Evolutionary conservation across 2,888 invertebrate genomes (phyloP).

Genomic region (Alentia gelatinosa): DNA sequence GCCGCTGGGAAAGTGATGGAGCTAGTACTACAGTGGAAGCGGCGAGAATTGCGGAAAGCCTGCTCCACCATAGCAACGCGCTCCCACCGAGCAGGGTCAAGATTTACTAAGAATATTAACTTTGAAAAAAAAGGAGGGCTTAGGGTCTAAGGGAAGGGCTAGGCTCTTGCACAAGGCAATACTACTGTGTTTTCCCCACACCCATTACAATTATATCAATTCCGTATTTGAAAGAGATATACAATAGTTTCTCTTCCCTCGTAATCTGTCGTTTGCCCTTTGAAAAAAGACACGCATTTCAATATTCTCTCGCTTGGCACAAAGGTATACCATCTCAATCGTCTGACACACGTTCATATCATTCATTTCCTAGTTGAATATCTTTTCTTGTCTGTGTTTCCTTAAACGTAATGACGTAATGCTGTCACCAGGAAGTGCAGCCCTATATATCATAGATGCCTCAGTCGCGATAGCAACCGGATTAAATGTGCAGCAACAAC

Average conservation of each 20-base stretch:
- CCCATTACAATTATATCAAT: not conserved
- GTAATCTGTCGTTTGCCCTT: too few species aligned
- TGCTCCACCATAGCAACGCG: constrained; percentile 26
- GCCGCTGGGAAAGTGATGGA: too few species aligned
- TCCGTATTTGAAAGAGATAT: too few species aligned
- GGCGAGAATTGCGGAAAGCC: not conserved
- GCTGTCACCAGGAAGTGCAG: not conserved
- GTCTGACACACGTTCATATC: not conserved
- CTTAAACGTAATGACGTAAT: not conserved
- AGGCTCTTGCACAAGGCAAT: not conserved
- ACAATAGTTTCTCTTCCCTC: too few species aligned
- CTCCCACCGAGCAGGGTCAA: not conserved
- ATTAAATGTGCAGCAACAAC: constrained; percentile 43
- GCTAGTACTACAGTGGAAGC: not conserved
- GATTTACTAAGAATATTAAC: not conserved
- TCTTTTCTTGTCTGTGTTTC: not conserved
- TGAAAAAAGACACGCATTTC: too few species aligned
- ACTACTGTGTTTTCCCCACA: not conserved
- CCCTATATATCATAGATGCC: not conserved
- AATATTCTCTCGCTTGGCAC: not conserved
- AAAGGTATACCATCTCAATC: not conserved
- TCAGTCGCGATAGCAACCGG: constrained; percentile 11
- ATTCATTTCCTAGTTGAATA: not conserved
- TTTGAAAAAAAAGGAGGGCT: not conserved
- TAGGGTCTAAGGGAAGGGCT: not conserved